phyloP scores from a whole-genome alignment of 2,113 vertebrate species.

The Neotragus pygmaeus region DNA sequence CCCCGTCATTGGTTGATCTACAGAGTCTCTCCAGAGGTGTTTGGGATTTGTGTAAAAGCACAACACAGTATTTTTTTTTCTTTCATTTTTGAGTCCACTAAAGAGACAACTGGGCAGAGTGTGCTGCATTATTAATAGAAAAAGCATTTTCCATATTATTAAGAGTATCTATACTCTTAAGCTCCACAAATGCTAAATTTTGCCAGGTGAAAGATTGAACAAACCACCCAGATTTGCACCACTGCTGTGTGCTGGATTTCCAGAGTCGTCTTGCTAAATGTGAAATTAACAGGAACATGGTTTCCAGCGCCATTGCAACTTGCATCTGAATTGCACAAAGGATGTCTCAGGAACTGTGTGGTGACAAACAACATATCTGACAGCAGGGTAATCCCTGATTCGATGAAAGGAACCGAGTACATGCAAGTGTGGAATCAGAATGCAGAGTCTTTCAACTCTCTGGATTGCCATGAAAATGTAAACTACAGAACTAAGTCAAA shows the following conservation, averaged over 20 bases:
- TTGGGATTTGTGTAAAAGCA: conserved; percentile 19
- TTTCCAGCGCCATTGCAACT: not conserved
- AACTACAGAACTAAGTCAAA: not conserved
- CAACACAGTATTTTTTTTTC: not conserved
- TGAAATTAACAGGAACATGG: not conserved
- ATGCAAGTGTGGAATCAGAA: not conserved
- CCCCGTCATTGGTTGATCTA: not conserved
- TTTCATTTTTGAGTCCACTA: conserved; percentile 13
- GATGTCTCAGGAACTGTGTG: not conserved
- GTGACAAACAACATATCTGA: not conserved
- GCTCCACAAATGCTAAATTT: not conserved
- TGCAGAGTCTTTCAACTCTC: not conserved
- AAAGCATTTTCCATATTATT: conserved; percentile 44
- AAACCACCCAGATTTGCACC: not conserved
- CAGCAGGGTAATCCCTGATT: not conserved
- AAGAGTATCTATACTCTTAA: conserved; percentile 26
- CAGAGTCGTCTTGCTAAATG: not conserved
- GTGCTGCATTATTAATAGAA: conserved; percentile 39
- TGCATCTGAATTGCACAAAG: not conserved
- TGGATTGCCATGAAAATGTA: not conserved
- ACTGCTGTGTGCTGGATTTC: not conserved
- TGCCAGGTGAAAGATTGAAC: conserved; percentile 19
- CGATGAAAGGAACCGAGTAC: not conserved
- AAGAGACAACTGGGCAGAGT: not conserved
- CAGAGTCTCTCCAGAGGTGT: not conserved